Percentiles rank a stretch among this genome's conserved stretches.
Evolutionary conservation across 1,140 invertebrate species (phyloP).

Genomic region (Drosophila burlai): DNA sequence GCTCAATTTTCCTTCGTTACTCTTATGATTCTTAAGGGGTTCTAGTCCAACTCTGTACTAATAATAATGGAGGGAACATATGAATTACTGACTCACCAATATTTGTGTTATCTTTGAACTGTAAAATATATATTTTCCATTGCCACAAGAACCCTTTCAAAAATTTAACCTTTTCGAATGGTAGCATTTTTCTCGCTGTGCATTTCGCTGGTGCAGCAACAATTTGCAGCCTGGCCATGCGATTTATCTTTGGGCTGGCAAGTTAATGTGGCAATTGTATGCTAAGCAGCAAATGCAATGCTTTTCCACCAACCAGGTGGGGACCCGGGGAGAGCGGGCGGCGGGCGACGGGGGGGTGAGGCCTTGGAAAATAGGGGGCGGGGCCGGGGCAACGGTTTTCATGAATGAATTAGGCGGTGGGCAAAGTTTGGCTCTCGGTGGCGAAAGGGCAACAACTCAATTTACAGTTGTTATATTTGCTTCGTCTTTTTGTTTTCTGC

Average conservation of each 20-base stretch:
- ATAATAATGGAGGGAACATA: no score
- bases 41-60: no score
- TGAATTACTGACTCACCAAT: no score
- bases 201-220: slow-evolving; percentile 39
- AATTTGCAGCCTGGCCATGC: slow-evolving; percentile 60
- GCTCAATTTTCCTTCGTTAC: no score
- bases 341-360: not conserved
- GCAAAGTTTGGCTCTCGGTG: slow-evolving; percentile 68
- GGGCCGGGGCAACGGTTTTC: slow-evolving; percentile 68
- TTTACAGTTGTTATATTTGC: slow-evolving; percentile 70
- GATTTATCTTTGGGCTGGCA: slow-evolving; percentile 80
- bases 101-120: no score
- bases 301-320: slow-evolving; percentile 2
- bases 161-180: not conserved
- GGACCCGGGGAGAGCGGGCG: not conserved
- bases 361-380: slow-evolving; percentile 20
- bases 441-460: slow-evolving; percentile 81
- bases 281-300: slow-evolving; percentile 71
- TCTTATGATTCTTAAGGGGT: no score
- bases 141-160: not conserved
- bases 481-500: not conserved
- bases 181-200: not conserved
- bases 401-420: slow-evolving; percentile 79
- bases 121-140: no score
- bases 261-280: slow-evolving; percentile 84